A percentile compares a stretch with the other conserved stretches of the same genome.
phyloP scores from a whole-genome alignment of 2,113 vertebrate species.

The Mohoua ochrocephala region DNA sequence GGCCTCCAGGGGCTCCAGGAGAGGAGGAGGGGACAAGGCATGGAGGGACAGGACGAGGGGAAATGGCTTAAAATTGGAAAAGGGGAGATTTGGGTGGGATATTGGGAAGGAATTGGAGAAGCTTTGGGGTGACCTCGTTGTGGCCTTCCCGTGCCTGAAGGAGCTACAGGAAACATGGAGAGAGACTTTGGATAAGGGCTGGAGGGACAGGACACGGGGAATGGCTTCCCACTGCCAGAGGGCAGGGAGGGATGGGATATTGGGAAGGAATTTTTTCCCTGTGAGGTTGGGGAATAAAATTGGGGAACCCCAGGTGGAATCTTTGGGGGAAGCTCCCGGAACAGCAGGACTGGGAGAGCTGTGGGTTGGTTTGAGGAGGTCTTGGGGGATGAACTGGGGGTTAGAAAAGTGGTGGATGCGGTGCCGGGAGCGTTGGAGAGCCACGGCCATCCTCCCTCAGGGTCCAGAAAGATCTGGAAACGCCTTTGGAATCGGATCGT shows the following conservation, averaged over 20 bases:
- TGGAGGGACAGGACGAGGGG: no score
- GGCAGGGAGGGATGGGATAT: not conserved
- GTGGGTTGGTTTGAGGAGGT: not conserved
- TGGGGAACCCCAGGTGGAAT: not conserved
- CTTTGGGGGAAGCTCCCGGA: not conserved
- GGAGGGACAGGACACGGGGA: not conserved
- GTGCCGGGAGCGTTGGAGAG: not conserved
- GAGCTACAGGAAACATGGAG: not conserved
- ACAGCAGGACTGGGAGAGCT: not conserved
- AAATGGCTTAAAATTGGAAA: no score
- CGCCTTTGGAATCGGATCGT: not conserved
- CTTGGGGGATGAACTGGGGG: not conserved
- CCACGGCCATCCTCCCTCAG: fast-evolving
- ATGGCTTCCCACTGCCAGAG: not conserved
- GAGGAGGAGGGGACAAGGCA: not conserved
- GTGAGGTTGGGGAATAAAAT: not conserved
- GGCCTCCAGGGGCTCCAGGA: not conserved
- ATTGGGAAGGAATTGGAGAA: not conserved
- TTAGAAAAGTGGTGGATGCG: not conserved
- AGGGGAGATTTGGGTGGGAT: no score
- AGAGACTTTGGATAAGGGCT: fast-evolving
- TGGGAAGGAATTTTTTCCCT: not conserved
- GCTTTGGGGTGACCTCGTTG: fast-evolving
- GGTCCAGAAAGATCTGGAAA: not conserved
- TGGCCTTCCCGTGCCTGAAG: not conserved